Evolutionary conservation across 2,888 invertebrate species (phyloP).

Genomic region (Synanthedon formicaeformis): DNA sequence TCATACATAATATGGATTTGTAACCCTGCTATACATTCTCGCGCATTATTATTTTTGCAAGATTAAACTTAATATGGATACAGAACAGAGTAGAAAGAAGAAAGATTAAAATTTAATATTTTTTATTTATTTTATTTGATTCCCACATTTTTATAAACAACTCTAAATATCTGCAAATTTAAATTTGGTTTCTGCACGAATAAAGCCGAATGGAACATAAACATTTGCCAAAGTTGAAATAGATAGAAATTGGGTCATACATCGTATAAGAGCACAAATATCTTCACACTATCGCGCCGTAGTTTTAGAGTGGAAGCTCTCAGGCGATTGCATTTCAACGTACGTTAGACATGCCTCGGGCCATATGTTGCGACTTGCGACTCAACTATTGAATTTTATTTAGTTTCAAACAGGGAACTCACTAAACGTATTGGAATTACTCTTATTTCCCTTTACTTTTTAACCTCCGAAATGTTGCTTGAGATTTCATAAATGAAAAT

Average conservation of each 20-base stretch:
- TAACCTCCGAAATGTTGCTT: not conserved
- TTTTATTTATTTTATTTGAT: too few species aligned
- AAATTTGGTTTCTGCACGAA: not conserved
- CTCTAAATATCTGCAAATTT: too few species aligned
- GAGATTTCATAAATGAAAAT: too few species aligned
- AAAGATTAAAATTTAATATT: too few species aligned
- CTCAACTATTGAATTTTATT: conserved; percentile 28
- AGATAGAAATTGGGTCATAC: not conserved
- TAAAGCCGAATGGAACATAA: not conserved
- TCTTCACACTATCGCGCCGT: not conserved
- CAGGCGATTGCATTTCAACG: conserved; percentile 22
- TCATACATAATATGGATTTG: too few species aligned
- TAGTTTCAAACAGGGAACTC: not conserved
- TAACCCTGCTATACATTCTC: too few species aligned
- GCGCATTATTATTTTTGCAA: too few species aligned
- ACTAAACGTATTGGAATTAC: not conserved
- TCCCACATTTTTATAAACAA: too few species aligned
- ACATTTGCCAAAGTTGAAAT: not conserved
- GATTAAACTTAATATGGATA: too few species aligned
- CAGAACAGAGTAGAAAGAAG: too few species aligned
- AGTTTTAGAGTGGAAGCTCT: conserved; percentile 11
- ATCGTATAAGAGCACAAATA: not conserved
- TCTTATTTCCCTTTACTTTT: not conserved
- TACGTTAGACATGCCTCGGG: conserved; percentile 10
- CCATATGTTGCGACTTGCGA: conserved; percentile 34